phyloP scores from a whole-genome alignment of 2,888 invertebrate genomes.

The Phortica magna region DNA sequence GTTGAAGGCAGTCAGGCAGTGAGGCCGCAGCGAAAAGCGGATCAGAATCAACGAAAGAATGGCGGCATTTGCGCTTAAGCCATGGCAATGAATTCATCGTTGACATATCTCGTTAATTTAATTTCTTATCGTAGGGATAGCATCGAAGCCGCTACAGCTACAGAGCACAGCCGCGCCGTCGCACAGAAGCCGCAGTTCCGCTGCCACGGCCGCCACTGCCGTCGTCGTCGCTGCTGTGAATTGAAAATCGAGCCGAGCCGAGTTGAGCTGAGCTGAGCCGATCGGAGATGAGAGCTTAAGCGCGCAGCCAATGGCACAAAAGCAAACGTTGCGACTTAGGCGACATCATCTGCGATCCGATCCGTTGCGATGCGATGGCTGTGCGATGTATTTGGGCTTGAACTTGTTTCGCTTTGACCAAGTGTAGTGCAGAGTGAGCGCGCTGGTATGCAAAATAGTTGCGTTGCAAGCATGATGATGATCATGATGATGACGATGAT shows the following conservation, averaged over 20 bases:
- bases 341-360: neutral
- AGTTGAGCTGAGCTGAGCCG: no score
- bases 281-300: no score
- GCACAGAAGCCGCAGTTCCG: constrained; percentile 43
- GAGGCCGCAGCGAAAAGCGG: constrained; percentile 28
- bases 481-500: constrained; percentile 23
- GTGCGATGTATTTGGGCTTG: constrained; percentile 19
- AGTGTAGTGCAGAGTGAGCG: constrained; percentile 29
- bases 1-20: constrained; percentile 7
- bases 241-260: neutral
- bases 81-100: constrained; percentile 77
- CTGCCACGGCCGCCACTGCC: constrained; percentile 41
- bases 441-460: constrained; percentile 70
- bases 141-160: constrained; percentile 58
- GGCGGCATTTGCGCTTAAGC: constrained; percentile 77
- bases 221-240: constrained; percentile 41
- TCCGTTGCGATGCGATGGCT: neutral
- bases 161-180: neutral
- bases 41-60: constrained; percentile 66
- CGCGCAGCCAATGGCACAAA: constrained; percentile 6
- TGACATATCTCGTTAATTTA: constrained; percentile 78
- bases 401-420: constrained; percentile 28
- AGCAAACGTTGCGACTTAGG: neutral
- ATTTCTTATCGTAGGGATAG: constrained; percentile 77
- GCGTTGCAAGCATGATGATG: constrained; percentile 64